These are phyloP conservation scores for Rhyzopertha dominica DNA, from an alignment of 1,140 invertebrate genomes.

Conservation along the genomic window DNA sequence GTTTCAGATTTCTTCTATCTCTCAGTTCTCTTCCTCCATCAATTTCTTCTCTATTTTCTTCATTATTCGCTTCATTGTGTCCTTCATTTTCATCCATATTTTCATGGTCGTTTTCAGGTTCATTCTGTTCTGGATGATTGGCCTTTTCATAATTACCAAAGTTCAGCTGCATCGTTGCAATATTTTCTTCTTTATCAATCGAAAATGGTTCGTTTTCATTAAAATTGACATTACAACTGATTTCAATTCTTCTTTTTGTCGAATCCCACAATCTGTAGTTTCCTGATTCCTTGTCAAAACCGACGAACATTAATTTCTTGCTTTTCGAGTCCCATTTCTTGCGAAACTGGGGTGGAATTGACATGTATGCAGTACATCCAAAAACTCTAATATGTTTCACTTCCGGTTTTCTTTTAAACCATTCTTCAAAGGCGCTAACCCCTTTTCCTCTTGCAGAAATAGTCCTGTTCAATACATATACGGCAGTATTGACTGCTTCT, in stretches of 20 bases:
- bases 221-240: slow-evolving; percentile 34
- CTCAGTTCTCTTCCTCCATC: background rate
- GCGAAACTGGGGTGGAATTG: slow-evolving; percentile 19
- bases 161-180: background rate
- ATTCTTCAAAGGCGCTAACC: too few species aligned
- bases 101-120: background rate
- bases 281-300: slow-evolving; percentile 16
- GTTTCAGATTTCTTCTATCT: too few species aligned
- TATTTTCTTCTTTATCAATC: slow-evolving; percentile 3
- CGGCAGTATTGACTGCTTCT: slow-evolving; percentile 42
- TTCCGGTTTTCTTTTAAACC: slow-evolving; percentile 18
- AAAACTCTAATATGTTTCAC: slow-evolving; percentile 30
- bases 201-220: slow-evolving; percentile 21
- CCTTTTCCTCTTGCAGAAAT: too few species aligned
- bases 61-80: slow-evolving; percentile 3
- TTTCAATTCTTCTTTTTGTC: slow-evolving; percentile 25
- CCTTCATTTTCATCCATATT: slow-evolving; percentile 1
- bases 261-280: slow-evolving; percentile 23
- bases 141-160: background rate
- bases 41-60: background rate
- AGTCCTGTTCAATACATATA: slow-evolving; percentile 44
- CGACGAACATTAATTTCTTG: slow-evolving; percentile 21
- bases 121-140: background rate
- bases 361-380: slow-evolving; percentile 29
- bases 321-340: slow-evolving; percentile 17